Conservation (phyloP, 2,113 vertebrate species). For the Cygnus buccinator region DNA sequence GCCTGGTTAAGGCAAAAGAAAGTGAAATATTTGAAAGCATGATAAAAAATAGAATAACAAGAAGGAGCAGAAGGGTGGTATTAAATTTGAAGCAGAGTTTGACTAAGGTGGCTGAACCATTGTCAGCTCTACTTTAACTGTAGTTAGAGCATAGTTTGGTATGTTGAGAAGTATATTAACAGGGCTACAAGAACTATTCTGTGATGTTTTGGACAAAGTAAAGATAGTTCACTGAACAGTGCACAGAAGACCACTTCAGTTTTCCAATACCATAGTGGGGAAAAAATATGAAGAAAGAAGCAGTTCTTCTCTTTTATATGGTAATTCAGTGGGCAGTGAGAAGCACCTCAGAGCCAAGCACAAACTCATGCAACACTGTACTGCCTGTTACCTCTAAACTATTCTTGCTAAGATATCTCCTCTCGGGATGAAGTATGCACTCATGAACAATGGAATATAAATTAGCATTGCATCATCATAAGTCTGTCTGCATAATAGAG, state of each 20-base stretch:
- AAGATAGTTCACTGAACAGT: not conserved
- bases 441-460: not conserved
- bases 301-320: not conserved
- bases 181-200: not conserved
- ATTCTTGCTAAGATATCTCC: not conserved
- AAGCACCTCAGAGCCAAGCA: not conserved
- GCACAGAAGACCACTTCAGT: not conserved
- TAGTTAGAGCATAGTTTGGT: not conserved
- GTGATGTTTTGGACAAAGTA: not conserved
- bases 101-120: not conserved
- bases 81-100: not conserved
- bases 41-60: not conserved
- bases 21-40: not conserved
- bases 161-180: not conserved
- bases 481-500: not conserved
- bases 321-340: not conserved
- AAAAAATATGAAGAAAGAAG: not conserved
- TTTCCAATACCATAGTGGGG: not conserved
- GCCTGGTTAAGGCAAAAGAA: not conserved
- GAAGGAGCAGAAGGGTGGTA: not conserved
- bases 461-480: not conserved
- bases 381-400: not conserved
- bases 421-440: constrained; percentile 2
- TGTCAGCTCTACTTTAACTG: not conserved
- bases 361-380: not conserved